Conservation (phyloP, 1,140 invertebrate species). For the Stenopsyche tienmushanensis region DNA sequence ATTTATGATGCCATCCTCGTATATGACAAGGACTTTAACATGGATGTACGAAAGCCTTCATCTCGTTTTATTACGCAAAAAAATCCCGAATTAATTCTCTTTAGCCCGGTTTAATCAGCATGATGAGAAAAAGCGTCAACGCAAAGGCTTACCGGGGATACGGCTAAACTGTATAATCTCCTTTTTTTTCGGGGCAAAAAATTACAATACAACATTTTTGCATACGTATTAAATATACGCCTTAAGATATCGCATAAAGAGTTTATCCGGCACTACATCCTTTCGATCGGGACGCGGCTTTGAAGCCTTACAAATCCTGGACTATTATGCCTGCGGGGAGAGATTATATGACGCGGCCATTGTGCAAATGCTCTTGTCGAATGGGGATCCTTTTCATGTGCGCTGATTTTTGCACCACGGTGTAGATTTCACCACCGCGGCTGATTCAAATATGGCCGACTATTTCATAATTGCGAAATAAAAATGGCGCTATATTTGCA, state of each 20-base stretch:
- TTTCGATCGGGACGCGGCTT: neutral
- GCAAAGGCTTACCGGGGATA: no score
- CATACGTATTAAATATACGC: no score
- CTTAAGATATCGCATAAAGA: no score
- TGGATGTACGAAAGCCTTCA: neutral
- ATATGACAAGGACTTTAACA: slow-evolving; percentile 15
- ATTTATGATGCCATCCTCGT: slow-evolving; percentile 38
- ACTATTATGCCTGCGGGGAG: neutral
- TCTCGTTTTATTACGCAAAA: neutral
- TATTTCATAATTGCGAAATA: no score
- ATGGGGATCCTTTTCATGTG: neutral
- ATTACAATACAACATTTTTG: no score
- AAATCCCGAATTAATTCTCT: neutral
- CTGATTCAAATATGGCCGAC: no score
- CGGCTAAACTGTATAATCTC: no score
- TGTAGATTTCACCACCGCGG: no score
- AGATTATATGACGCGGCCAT: slow-evolving; percentile 14
- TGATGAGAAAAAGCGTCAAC: neutral
- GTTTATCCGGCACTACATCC: no score
- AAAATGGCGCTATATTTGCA: neutral
- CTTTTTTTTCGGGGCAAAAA: no score
- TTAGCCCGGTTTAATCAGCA: neutral
- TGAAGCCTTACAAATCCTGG: slow-evolving; percentile 5
- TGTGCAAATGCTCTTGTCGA: slow-evolving; percentile 4
- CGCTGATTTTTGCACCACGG: neutral